Evolutionary conservation across 2,113 vertebrate genomes (phyloP).

Genomic region (Gasterosteus aculeatus): DNA sequence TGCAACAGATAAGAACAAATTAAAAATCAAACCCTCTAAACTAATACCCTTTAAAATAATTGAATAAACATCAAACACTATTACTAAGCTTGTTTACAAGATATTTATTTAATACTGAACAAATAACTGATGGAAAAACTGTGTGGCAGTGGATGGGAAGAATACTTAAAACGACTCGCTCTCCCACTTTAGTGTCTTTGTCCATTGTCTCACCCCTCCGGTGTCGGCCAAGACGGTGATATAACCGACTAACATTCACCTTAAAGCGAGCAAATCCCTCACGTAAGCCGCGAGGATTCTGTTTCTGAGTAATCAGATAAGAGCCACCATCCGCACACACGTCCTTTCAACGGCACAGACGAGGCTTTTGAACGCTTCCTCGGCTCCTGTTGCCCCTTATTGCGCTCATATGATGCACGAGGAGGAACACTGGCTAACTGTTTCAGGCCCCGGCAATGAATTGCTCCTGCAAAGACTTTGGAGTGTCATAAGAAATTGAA

Average conservation of each 20-base stretch:
- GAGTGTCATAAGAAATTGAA: background rate
- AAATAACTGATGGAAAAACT: too few species aligned
- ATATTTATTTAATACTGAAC: too few species aligned
- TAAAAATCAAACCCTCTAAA: too few species aligned
- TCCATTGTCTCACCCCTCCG: background rate
- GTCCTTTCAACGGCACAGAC: slow-evolving; percentile 38
- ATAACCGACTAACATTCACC: background rate
- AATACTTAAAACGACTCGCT: too few species aligned
- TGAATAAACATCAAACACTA: too few species aligned
- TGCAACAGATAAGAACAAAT: too few species aligned
- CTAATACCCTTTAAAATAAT: too few species aligned
- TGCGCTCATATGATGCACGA: slow-evolving; percentile 46
- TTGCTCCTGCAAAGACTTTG: background rate
- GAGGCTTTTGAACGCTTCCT: slow-evolving; percentile 22
- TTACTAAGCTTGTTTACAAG: too few species aligned
- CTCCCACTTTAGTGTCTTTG: too few species aligned
- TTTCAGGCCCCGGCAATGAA: slow-evolving; percentile 14
- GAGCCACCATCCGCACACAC: slow-evolving; percentile 13
- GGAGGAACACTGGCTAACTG: slow-evolving; percentile 12
- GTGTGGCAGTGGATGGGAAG: too few species aligned
- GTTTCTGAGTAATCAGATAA: slow-evolving; percentile 37
- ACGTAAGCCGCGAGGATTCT: slow-evolving; percentile 10
- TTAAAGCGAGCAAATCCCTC: slow-evolving; percentile 18
- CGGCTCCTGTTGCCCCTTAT: slow-evolving; percentile 23
- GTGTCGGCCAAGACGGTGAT: background rate